These are phyloP conservation scores for Istiophorus platypterus DNA, from an alignment of 2,113 vertebrate genomes.

Conservation along the genomic window DNA sequence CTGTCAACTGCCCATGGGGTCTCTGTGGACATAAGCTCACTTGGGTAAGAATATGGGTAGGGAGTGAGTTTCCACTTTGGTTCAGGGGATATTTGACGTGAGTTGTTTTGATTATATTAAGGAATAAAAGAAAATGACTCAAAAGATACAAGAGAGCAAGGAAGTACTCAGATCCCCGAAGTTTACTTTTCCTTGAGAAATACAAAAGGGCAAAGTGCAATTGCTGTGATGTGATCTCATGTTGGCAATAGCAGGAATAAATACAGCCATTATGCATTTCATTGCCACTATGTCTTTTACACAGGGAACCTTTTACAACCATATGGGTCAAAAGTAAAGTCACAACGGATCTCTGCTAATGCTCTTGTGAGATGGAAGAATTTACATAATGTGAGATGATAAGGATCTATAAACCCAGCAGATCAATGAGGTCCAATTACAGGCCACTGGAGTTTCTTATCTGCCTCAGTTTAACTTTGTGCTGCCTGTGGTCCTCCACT, in stretches of 20 bases:
- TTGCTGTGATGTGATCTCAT: background rate
- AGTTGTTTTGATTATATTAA: background rate
- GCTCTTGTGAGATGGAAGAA: conserved; percentile 58
- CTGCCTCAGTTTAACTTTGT: conserved; percentile 78
- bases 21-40: conserved; percentile 79
- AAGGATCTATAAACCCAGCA: conserved; percentile 77
- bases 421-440: conserved; percentile 85
- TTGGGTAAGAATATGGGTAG: conserved; percentile 70
- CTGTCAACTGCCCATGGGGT: conserved; percentile 79
- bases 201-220: background rate
- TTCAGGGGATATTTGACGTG: conserved; percentile 23
- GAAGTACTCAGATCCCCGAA: background rate
- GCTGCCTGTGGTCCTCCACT: conserved; percentile 76
- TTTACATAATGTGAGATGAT: conserved; percentile 81
- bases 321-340: conserved; percentile 59
- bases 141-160: background rate
- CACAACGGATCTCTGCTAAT: conserved; percentile 54
- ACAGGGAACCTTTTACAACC: conserved; percentile 10
- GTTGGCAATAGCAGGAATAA: background rate
- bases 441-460: conserved; percentile 81
- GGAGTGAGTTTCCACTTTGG: conserved; percentile 47
- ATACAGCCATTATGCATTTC: conserved; percentile 11
- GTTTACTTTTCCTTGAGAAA: background rate
- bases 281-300: background rate
- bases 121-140: background rate